A percentile compares a stretch with the other conserved stretches of the same genome.
Evolutionary conservation across 1,140 invertebrate genomes (phyloP).

Genomic region (Drosophila lowei): DNA sequence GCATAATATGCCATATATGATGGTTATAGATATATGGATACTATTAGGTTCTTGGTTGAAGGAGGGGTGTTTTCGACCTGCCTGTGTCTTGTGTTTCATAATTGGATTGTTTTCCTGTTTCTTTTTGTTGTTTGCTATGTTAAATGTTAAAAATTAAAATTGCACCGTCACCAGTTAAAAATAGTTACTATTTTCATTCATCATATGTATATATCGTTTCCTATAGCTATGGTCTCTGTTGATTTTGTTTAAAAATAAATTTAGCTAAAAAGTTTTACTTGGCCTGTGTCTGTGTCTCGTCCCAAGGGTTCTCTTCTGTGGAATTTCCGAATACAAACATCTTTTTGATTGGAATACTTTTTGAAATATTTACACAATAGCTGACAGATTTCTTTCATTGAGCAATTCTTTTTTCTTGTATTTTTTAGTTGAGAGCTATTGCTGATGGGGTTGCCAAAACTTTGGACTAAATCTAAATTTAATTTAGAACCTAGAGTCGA

Average conservation of each 20-base stretch:
- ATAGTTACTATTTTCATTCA: conserved; percentile 57
- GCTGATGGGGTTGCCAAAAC: conserved; percentile 50
- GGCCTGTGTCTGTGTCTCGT: conserved; percentile 53
- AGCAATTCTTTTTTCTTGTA: conserved; percentile 46
- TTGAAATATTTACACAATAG: conserved; percentile 75
- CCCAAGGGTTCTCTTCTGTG: conserved; percentile 22
- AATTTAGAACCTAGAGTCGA: conserved; percentile 67
- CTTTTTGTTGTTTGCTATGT: conserved; percentile 27
- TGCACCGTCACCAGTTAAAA: conserved; percentile 76
- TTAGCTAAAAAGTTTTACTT: conserved; percentile 81
- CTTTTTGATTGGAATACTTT: conserved; percentile 64
- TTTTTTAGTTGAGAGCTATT: conserved; percentile 55
- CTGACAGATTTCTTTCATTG: conserved; percentile 56
- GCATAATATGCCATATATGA: conserved; percentile 12
- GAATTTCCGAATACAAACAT: conserved; percentile 25
- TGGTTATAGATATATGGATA: conserved; percentile 14
- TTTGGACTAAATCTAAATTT: conserved; percentile 61
- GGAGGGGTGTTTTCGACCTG: conserved; percentile 17
- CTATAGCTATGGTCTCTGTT: conserved; percentile 50
- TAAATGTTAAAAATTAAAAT: conserved; percentile 74
- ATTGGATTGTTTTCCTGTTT: conserved; percentile 44
- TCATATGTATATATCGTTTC: conserved; percentile 55
- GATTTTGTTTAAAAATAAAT: conserved; percentile 65
- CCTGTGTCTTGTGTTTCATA: conserved; percentile 31
- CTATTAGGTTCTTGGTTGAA: conserved; percentile 48